Base-by-base conservation (phyloP, 2,113 vertebrate genomes). In the Carassius carassius region DNA sequence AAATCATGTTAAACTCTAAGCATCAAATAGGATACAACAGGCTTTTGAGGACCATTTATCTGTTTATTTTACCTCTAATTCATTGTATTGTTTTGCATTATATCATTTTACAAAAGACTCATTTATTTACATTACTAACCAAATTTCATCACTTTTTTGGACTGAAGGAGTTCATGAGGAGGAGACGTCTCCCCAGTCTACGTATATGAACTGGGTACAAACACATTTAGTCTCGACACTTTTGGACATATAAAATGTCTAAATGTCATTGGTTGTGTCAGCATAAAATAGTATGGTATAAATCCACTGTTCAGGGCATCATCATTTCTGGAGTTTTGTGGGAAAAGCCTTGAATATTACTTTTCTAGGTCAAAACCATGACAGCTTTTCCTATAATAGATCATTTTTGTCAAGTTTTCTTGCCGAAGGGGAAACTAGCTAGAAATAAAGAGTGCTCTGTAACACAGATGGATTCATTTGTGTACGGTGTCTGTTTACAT, bases 401-500 rank as follows among this genome's bases (percentile, higher is more conserved):
- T 29, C 1, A 29, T 29, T 29, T 56, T 17, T 56, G 19, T 13
- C 9, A 35, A 41, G 29, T 78, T 78, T 78, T 78, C 19, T 60
- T n/a, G 11, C 32, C 4, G 10, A 62, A 62, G 41, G 19, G n/a
- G 32, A 37, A 62, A 41, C 54, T 78, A 9, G 56, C 23, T 78
- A n/a, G 12, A 60, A 58, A 78, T 3, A 23, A 17, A 13, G 32
- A 78, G 32, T 25, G 13, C 14, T n/a, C 13, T 49, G 11, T 49
- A 49, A 12, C 10, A 47, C 47, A 49, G 47, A 49, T 78, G 8
- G 37, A 23, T 69, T 65, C 25, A 35, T 69, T 69, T 32, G 37
- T 69, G 41, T 81, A 35, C 65, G 41, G 4, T 81, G 79, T 81
- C 41, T 74, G 82, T 75, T 37, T 75, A 29, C 58, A 74, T 62